A percentile compares a stretch with the other conserved stretches of the same genome.
Evolutionary conservation across 2,797 vertebrate genomes (phyloP).

Genomic region (Masticophis lateralis): DNA sequence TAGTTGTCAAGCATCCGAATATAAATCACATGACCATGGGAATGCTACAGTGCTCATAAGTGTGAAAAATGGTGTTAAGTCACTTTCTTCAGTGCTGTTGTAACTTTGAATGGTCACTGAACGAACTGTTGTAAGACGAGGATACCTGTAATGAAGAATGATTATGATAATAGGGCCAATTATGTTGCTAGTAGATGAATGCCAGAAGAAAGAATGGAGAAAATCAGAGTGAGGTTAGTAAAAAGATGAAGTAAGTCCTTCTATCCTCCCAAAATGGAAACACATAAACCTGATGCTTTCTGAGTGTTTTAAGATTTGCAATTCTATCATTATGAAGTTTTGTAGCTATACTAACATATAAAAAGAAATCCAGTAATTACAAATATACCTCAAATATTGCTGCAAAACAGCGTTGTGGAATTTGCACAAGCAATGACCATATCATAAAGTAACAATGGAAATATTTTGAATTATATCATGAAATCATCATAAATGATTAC

Average conservation of each 20-base stretch:
- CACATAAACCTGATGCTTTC: neutral
- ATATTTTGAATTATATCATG: neutral
- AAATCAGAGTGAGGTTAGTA: neutral
- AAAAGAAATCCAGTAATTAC: neutral
- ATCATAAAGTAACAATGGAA: neutral
- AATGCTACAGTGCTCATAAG: neutral
- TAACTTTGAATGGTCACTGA: neutral
- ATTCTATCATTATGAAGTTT: neutral
- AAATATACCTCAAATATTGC: neutral
- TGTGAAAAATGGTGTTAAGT: neutral
- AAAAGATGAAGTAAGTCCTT: neutral
- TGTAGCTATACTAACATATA: neutral
- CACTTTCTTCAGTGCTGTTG: neutral
- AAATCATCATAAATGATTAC: neutral
- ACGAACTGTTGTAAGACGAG: neutral
- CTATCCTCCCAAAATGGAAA: neutral
- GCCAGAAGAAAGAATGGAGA: neutral
- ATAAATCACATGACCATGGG: neutral
- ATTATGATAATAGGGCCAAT: neutral
- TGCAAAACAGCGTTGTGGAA: neutral
- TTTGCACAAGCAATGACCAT: neutral
- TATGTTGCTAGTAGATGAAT: neutral
- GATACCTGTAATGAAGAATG: neutral
- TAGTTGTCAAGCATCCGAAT: neutral
- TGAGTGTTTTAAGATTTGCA: neutral